These are phyloP conservation scores for Aphis gossypii DNA, from an alignment of 1,140 invertebrate genomes.

Conservation along the genomic window DNA sequence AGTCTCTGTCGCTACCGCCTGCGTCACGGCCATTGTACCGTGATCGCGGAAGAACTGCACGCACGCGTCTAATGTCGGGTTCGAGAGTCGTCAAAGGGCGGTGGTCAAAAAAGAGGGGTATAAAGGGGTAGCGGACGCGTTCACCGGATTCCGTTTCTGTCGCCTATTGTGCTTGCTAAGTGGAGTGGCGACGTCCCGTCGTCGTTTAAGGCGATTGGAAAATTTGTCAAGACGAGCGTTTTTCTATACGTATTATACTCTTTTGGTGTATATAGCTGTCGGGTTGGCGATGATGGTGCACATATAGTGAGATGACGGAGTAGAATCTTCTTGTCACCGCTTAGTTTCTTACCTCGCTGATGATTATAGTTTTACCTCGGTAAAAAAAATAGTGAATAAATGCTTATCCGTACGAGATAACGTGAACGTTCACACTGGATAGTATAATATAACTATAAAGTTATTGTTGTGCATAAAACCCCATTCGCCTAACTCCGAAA, in stretches of 20 bases:
- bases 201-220: conserved; percentile 43
- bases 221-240: conserved; percentile 20
- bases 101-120: background rate
- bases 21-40: background rate
- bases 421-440: background rate
- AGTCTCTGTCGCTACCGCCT: background rate
- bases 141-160: background rate
- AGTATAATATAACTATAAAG: background rate
- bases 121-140: background rate
- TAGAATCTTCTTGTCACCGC: background rate
- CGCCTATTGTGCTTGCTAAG: conserved; percentile 51
- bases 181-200: conserved; percentile 26
- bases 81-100: background rate
- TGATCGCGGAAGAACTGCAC: background rate
- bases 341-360: background rate
- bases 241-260: background rate
- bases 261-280: background rate
- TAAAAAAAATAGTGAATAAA: background rate
- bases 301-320: background rate
- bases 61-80: background rate
- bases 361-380: background rate
- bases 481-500: background rate
- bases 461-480: background rate
- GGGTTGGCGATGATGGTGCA: background rate
- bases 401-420: background rate